A percentile compares a stretch with the other conserved stretches of the same genome.
Evolutionary conservation across 2,797 vertebrate genomes (phyloP).

Genomic region (Spinus pinus): DNA sequence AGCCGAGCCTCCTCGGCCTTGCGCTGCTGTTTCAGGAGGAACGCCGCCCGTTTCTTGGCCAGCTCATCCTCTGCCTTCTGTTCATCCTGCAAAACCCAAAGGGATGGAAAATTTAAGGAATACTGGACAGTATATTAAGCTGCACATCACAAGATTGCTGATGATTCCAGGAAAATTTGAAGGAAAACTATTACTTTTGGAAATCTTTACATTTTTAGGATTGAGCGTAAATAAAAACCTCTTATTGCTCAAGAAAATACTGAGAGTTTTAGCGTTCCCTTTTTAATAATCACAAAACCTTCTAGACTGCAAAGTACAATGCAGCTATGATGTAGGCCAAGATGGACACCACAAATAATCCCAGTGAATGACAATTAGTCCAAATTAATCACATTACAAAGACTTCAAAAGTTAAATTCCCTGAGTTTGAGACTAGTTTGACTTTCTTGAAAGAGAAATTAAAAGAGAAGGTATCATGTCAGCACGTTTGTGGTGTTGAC

Average conservation of each 20-base stretch:
- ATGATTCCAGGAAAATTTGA: background rate
- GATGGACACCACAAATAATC: background rate
- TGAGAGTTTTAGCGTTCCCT: background rate
- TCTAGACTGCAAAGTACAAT: background rate
- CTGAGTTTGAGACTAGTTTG: background rate
- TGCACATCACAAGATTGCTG: background rate
- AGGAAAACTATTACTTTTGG: background rate
- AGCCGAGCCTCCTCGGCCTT: conserved; percentile 92
- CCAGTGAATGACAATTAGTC: background rate
- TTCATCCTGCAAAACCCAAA: conserved; percentile 76
- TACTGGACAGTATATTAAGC: accelerated
- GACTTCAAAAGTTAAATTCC: background rate
- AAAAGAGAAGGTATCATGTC: background rate
- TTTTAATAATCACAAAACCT: background rate
- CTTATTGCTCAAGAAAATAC: background rate
- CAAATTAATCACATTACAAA: background rate
- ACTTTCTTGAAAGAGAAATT: background rate
- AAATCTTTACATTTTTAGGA: background rate
- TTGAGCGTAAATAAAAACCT: background rate
- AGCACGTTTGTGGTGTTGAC: background rate
- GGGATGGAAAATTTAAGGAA: background rate
- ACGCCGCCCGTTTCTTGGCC: conserved; percentile 92
- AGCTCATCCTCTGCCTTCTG: conserved; percentile 97
- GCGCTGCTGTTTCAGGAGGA: conserved; percentile 94
- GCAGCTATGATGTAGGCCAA: background rate